Evolutionary conservation across 2,797 vertebrate species (phyloP), one percentile per base, ranked within the genome.

Genomic region (Harpagifer antarcticus): DNA sequence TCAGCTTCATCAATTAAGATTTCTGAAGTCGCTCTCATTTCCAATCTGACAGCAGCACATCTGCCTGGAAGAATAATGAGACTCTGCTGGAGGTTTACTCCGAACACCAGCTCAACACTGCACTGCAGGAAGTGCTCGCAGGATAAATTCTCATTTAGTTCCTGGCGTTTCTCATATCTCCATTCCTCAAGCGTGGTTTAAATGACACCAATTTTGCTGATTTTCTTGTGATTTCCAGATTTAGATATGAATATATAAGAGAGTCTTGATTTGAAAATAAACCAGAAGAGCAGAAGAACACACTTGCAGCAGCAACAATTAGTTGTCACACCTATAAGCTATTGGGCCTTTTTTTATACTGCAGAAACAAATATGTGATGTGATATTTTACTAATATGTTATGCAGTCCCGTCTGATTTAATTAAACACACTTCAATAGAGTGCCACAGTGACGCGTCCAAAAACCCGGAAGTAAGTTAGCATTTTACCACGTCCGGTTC

Each of bases 81-180:
- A 58, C 50, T 57, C 57, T 70, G 62, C 69, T 68, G 65, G 53
- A 75, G 77, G 65, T 87, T 83, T 58, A 23, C 53, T 52, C 58
- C 1, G 7, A 82, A 76, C 59, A 27, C 23, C 23, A 27, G 23
- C 23, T 27, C 23, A 27, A 3, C 23, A 76, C 61, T 74, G 53
- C 79, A 77, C 62, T 23, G 70, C 78, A 85, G 76, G 81, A 88
- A 87, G 78, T 79, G 78, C 69, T 78, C 67, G 16, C 37, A 54
- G 17, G 82, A 89, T 90, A 85, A 78, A 90, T 89, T 82, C 78
- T 81, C 78, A 89, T 88, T 88, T 64, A 76, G 68, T 73, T 79
- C 69, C 62, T 67, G 3, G 49, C 72, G 74, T 47, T 37, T 27
- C 76, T 86, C 79, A 57, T 76, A 65, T 69, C 60, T 20, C 70